phyloP scores from a whole-genome alignment of 2,797 vertebrate genomes.

The Sebastes minor region DNA sequence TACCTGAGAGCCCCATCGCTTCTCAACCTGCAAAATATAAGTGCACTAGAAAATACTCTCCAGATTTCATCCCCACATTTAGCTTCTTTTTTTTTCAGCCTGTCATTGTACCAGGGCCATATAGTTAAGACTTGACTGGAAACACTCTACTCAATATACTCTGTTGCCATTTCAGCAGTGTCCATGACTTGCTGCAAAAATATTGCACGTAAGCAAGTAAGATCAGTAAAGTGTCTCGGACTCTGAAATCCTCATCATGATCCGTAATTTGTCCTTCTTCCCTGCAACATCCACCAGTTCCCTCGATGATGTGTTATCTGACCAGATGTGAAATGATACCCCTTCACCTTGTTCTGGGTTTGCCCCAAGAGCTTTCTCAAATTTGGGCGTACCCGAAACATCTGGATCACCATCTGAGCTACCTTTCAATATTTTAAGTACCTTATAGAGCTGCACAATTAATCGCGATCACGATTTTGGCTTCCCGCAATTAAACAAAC shows the following conservation, averaged over 20 bases:
- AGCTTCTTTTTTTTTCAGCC: background rate
- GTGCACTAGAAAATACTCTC: background rate
- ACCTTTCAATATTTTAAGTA: background rate
- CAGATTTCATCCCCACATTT: background rate
- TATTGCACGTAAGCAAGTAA: background rate
- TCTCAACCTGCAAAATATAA: background rate
- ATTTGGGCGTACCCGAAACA: background rate
- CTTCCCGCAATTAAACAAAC: too few species aligned
- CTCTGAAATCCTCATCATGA: too few species aligned
- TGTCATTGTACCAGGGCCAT: background rate
- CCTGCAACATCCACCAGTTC: background rate
- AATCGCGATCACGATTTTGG: too few species aligned
- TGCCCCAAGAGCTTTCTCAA: background rate
- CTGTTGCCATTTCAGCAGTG: background rate
- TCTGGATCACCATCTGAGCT: background rate
- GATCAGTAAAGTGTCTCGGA: background rate
- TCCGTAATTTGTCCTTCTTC: background rate
- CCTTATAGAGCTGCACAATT: background rate
- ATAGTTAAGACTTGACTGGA: background rate
- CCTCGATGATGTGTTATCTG: accelerated
- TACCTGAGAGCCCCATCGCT: background rate
- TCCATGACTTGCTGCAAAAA: background rate
- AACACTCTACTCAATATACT: background rate
- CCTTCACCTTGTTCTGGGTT: background rate
- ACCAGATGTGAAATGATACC: background rate